Evolutionary conservation across 2,888 invertebrate genomes (phyloP).

Genomic region (Kryphioiulus occultus): DNA sequence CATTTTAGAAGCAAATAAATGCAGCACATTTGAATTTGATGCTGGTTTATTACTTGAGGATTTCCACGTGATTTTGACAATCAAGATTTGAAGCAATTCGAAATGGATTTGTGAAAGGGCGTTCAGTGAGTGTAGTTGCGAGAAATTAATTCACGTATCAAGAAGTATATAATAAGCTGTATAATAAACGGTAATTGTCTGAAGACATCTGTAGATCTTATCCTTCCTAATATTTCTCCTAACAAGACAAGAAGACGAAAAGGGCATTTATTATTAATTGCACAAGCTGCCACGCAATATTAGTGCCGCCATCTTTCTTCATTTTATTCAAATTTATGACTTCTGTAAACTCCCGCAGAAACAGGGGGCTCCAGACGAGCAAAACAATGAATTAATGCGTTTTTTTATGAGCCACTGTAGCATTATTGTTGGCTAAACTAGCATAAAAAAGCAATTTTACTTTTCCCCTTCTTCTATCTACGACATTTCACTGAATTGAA

Average conservation of each 20-base stretch:
- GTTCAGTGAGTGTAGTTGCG: no score
- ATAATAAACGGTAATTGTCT: neutral
- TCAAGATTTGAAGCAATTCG: no score
- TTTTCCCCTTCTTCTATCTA: neutral
- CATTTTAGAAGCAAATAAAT: no score
- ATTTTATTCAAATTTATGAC: conserved; percentile 19
- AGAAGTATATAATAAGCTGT: neutral
- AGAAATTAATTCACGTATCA: neutral
- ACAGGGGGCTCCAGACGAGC: neutral
- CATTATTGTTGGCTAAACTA: conserved; percentile 25
- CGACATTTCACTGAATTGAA: conserved; percentile 42
- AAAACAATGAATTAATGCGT: conserved; percentile 25
- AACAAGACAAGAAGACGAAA: conserved; percentile 10
- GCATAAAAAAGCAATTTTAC: neutral
- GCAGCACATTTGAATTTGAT: no score
- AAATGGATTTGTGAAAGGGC: no score
- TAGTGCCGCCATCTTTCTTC: conserved; percentile 25
- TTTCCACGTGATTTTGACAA: no score
- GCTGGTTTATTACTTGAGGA: no score
- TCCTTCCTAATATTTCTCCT: neutral
- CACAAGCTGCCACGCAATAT: neutral
- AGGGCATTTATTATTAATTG: conserved; percentile 15
- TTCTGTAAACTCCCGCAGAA: neutral
- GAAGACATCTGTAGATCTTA: neutral
- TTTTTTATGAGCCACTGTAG: conserved; percentile 26